Percentiles rank a stretch among this genome's conserved stretches.
Evolutionary conservation across 2,888 invertebrate species (phyloP).

Genomic region (Galerucella pusilla): DNA sequence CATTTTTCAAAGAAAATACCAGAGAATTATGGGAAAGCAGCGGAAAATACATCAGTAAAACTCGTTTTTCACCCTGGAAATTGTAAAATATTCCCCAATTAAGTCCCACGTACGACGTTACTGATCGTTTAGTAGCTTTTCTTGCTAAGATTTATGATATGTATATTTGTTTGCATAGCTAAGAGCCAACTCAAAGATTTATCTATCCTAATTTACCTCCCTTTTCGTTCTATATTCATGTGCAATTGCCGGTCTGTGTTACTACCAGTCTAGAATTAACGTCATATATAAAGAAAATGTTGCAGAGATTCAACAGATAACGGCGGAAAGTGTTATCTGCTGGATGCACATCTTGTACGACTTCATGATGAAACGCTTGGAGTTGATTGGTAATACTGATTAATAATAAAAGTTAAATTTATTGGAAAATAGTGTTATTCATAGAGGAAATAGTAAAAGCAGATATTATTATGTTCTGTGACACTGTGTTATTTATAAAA

Average conservation of each 20-base stretch:
- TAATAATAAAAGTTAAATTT: neutral
- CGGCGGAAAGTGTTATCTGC: neutral
- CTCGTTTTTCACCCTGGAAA: too few species aligned
- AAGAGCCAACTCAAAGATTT: slow-evolving; percentile 33
- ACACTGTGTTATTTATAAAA: too few species aligned
- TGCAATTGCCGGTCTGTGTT: slow-evolving; percentile 29
- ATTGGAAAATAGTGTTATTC: neutral
- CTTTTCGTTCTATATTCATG: slow-evolving; percentile 28
- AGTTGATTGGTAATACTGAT: neutral
- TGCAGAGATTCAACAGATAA: slow-evolving; percentile 22
- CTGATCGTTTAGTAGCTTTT: slow-evolving; percentile 26
- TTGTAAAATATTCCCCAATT: too few species aligned
- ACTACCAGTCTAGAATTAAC: slow-evolving; percentile 23
- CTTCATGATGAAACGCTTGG: neutral
- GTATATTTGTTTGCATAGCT: slow-evolving; percentile 33
- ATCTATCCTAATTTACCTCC: slow-evolving; percentile 37
- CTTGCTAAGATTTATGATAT: slow-evolving; percentile 29
- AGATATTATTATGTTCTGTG: too few species aligned
- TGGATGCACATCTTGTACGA: neutral
- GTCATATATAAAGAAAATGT: slow-evolving; percentile 26
- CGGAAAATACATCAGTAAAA: too few species aligned
- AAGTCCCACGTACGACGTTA: neutral
- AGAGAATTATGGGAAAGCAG: too few species aligned
- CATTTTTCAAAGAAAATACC: too few species aligned
- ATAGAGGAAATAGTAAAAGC: neutral